phyloP scores from a whole-genome alignment of 2,113 vertebrate species.

The Aix galericulata region DNA sequence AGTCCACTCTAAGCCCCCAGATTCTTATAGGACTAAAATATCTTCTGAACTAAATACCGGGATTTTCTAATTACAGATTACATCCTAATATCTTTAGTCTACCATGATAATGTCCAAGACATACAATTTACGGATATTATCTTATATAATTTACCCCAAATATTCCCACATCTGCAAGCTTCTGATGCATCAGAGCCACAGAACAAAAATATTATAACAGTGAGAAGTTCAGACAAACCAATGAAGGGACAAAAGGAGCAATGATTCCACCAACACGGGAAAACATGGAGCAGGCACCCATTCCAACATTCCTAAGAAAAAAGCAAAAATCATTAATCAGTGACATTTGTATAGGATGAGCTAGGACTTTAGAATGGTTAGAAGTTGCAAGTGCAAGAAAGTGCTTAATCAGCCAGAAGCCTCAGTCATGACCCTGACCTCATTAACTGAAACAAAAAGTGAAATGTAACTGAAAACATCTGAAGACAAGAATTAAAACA shows the following conservation, averaged over 20 bases:
- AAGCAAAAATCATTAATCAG: not conserved
- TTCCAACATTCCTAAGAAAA: constrained; percentile 78
- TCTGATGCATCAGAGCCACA: not conserved
- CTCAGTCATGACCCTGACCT: not conserved
- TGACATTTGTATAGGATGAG: not conserved
- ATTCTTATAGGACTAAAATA: not conserved
- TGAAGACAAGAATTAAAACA: not conserved
- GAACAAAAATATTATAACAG: not conserved
- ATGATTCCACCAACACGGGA: constrained; percentile 84
- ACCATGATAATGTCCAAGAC: not conserved
- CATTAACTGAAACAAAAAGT: not conserved
- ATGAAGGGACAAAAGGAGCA: constrained; percentile 82
- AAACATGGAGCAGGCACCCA: constrained; percentile 85
- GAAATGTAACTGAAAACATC: not conserved
- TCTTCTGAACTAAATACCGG: not conserved
- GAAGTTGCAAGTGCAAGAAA: not conserved
- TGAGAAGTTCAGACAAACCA: constrained; percentile 77
- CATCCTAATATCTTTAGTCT: not conserved
- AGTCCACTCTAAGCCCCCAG: not conserved
- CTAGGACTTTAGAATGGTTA: not conserved
- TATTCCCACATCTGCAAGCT: not conserved
- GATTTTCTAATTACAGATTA: not conserved
- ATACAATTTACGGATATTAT: not conserved
- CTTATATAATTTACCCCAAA: not conserved
- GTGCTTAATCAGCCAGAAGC: not conserved